A percentile compares a stretch with the other conserved stretches of the same genome.
phyloP scores from a whole-genome alignment of 1,140 invertebrate genomes.

The Apis dorsata region DNA sequence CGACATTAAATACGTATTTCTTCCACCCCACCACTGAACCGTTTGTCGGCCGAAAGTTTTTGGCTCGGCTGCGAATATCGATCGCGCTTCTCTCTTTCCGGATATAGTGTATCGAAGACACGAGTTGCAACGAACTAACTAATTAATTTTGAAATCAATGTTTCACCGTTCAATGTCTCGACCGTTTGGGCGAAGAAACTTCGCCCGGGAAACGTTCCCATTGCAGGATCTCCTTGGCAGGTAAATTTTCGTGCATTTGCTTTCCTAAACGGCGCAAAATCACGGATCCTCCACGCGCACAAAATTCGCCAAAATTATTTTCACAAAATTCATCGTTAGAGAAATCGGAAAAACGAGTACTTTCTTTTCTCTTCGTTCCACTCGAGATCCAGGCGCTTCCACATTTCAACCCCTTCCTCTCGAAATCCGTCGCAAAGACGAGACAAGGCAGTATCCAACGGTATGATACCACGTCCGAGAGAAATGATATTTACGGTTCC shows the following conservation, averaged over 20 bases:
- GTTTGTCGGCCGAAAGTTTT: slow-evolving; percentile 7
- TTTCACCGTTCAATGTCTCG: background rate
- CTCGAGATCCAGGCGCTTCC: too few species aligned
- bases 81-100: background rate
- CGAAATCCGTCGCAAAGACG: slow-evolving; percentile 34
- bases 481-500: slow-evolving; percentile 36
- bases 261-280: too few species aligned
- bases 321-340: too few species aligned
- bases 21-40: background rate
- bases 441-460: background rate
- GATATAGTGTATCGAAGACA: background rate
- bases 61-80: background rate
- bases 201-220: too few species aligned
- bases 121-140: background rate
- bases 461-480: background rate
- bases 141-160: slow-evolving; percentile 19
- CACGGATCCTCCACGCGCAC: too few species aligned
- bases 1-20: slow-evolving; percentile 2
- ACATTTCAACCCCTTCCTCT: background rate
- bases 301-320: too few species aligned
- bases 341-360: background rate
- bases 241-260: too few species aligned
- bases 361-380: background rate
- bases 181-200: background rate
- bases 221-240: too few species aligned